These are phyloP conservation scores for Microplitis mediator DNA, from an alignment of 1,140 invertebrate genomes.

Conservation along the genomic window DNA sequence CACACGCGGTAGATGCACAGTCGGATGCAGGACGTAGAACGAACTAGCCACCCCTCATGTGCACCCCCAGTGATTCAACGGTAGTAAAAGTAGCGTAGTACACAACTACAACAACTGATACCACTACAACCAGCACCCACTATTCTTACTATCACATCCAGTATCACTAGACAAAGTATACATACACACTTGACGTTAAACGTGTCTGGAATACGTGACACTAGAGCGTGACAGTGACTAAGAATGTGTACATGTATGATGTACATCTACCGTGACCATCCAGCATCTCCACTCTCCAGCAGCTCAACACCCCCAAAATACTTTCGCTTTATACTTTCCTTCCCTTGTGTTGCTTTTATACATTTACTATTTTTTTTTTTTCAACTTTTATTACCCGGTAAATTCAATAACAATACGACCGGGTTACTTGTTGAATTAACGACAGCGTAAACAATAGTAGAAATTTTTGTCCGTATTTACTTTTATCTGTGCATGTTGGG, in stretches of 20 bases:
- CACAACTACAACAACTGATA: neutral
- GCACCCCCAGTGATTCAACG: conserved; percentile 16
- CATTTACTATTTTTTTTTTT: neutral
- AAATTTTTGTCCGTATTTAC: too few relatives aligned
- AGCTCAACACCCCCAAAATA: too few relatives aligned
- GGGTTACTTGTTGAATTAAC: conserved; percentile 34
- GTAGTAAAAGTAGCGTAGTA: conserved; percentile 27
- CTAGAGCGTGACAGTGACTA: neutral
- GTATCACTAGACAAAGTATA: too few relatives aligned
- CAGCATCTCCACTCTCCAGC: too few relatives aligned
- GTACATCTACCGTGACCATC: neutral
- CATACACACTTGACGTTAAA: too few relatives aligned
- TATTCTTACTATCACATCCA: too few relatives aligned
- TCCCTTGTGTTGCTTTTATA: too few relatives aligned
- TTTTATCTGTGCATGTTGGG: too few relatives aligned
- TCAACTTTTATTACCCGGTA: neutral
- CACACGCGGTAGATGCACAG: conserved; percentile 7
- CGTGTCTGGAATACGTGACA: neutral
- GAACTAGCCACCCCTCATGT: conserved; percentile 7
- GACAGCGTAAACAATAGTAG: neutral
- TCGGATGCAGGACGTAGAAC: conserved; percentile 8
- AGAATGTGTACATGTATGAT: neutral
- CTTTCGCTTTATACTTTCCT: too few relatives aligned
- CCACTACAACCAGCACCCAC: neutral
- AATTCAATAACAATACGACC: conserved; percentile 12